Conservation (phyloP, 2,888 invertebrate genomes). For the Entomobrya proxima region DNA sequence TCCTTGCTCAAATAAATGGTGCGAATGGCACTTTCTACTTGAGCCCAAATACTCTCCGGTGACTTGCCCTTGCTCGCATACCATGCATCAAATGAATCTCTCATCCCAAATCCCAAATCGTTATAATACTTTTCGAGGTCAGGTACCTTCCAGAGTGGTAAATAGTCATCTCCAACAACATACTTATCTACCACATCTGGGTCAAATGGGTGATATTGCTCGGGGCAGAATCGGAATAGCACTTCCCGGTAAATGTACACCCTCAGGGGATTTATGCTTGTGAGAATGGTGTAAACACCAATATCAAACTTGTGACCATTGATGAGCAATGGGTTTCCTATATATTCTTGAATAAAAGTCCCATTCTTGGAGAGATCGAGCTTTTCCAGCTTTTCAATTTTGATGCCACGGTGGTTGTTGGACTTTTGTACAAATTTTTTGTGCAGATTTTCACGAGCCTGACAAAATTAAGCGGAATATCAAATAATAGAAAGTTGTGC, state of each 20-base stretch:
- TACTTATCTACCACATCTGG: slow-evolving; percentile 88
- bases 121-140: slow-evolving; percentile 85
- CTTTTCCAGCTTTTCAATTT: slow-evolving; percentile 84
- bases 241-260: slow-evolving; percentile 94
- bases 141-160: slow-evolving; percentile 95
- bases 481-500: not conserved
- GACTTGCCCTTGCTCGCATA: slow-evolving; percentile 81
- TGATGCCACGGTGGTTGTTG: slow-evolving; percentile 92
- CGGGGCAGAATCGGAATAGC: slow-evolving; percentile 92
- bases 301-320: slow-evolving; percentile 98
- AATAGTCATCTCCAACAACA: slow-evolving; percentile 94
- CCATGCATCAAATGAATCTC: slow-evolving; percentile 88
- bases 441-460: slow-evolving; percentile 82
- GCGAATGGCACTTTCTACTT: slow-evolving; percentile 87
- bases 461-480: not conserved
- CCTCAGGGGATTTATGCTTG: slow-evolving; percentile 92
- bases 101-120: slow-evolving; percentile 88
- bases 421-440: slow-evolving; percentile 93
- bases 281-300: slow-evolving; percentile 94
- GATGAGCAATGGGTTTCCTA: slow-evolving; percentile 91
- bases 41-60: slow-evolving; percentile 86
- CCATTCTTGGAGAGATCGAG: slow-evolving; percentile 81
- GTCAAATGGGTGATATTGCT: slow-evolving; percentile 94
- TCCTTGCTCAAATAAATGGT: slow-evolving; percentile 85
- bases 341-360: slow-evolving; percentile 79